Evolutionary conservation across 2,888 invertebrate species (phyloP).

Genomic region (Phragmatobia fuliginosa): DNA sequence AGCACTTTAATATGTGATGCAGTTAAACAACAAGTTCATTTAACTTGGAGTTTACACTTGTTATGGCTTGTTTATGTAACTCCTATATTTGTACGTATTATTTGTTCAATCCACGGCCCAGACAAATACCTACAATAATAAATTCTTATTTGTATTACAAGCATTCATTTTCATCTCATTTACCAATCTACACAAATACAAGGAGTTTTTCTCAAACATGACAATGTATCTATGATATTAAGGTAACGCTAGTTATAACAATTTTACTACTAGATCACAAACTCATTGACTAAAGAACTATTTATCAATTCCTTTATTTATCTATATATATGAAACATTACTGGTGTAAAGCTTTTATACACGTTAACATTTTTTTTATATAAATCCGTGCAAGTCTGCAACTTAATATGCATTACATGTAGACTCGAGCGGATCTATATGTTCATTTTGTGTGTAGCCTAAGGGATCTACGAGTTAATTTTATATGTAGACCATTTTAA

Average conservation of each 20-base stretch:
- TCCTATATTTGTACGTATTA: neutral
- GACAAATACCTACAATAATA: slow-evolving; percentile 15
- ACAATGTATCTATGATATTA: slow-evolving; percentile 42
- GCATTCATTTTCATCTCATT: slow-evolving; percentile 29
- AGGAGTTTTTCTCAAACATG: slow-evolving; percentile 28
- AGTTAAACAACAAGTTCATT: neutral
- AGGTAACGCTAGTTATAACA: slow-evolving; percentile 56
- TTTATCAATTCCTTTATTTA: slow-evolving; percentile 77
- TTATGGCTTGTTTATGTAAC: neutral
- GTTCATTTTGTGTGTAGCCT: neutral
- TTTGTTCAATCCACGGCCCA: slow-evolving; percentile 11
- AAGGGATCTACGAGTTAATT: neutral
- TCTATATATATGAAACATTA: slow-evolving; percentile 62
- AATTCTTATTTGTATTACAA: slow-evolving; percentile 12
- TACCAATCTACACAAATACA: slow-evolving; percentile 9
- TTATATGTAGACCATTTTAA: neutral
- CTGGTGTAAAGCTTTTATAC: slow-evolving; percentile 27
- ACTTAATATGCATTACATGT: neutral
- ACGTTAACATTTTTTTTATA: neutral
- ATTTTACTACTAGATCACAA: slow-evolving; percentile 76
- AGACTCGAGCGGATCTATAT: neutral
- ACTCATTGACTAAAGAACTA: slow-evolving; percentile 78
- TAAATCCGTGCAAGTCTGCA: neutral
- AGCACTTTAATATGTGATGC: neutral
- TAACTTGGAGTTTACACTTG: neutral